Base-by-base conservation (phyloP, 1,140 invertebrate genomes). In the Frieseomelitta varia region DNA sequence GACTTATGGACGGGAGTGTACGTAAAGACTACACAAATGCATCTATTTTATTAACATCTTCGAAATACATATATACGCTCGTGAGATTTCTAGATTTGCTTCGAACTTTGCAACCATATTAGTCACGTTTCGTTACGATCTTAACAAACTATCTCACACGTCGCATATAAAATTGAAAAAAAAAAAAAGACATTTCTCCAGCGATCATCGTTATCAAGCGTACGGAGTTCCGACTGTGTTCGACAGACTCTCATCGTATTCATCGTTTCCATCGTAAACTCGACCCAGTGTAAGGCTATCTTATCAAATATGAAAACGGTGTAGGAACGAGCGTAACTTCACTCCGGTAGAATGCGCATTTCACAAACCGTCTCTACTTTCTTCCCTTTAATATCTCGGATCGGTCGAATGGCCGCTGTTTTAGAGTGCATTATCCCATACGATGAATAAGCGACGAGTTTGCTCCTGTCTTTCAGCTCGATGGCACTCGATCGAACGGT, bases 271-370 rank as follows among this genome's bases (percentile, higher is more conserved):
- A 4, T 15, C 56, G 39, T 79, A 63, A 84, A 84, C 39, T 47
- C 6, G 30, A 24, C 4, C 55, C 21, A 24, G 47, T 63, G 55
- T 53, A 71, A 79, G 56, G 56, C 47, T 53, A 55, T 69, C 80
- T 80, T 77, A 88, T 89, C 88, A 89, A 89, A 89, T 86, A 88
- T 88, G 77, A n/a, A 89, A 21, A 19, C 17, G 72, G 56, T 88
- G 78, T 63, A 58, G 78, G 21, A 78, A 81, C 76, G 63, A 71
- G 51, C 39, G 19, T 3, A 80, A 88, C 61, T 77, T 80, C 17
- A 56, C 65, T 65, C 47, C 53, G n/a, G 34, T 53, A 10, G 30
- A 56, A 68, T 76, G 27, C 56, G 73, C 58, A 67, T 83, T 88
- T 80, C 76, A 71, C 51, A 30, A 78, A 73, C 68, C 77, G 55